These are phyloP conservation scores for Strigamia transsilvanica DNA, from an alignment of 2,888 invertebrate species.

Conservation along the genomic window DNA sequence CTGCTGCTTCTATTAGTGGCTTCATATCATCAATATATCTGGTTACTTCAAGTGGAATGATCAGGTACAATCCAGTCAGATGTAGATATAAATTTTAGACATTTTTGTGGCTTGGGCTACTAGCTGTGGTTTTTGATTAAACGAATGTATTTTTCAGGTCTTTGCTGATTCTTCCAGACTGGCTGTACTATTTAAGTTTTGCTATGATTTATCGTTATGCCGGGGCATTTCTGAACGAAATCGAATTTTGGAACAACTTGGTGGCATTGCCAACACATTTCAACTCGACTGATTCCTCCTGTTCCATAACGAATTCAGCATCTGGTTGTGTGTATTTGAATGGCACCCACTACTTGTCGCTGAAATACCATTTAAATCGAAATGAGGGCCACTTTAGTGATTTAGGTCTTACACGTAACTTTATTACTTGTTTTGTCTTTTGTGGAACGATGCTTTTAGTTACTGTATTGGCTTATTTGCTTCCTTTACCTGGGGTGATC, in stretches of 20 bases:
- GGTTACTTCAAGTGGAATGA: slow-evolving; percentile 76
- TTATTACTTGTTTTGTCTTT: slow-evolving; percentile 83
- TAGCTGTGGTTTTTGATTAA: too few relatives aligned
- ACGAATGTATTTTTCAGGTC: slow-evolving; percentile 68
- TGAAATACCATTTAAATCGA: slow-evolving; percentile 69
- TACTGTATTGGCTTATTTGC: slow-evolving; percentile 83
- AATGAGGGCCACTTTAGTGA: slow-evolving; percentile 62
- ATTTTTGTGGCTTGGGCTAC: too few relatives aligned
- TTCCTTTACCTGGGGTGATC: slow-evolving; percentile 83
- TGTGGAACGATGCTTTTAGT: slow-evolving; percentile 81
- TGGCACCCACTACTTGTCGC: slow-evolving; percentile 76
- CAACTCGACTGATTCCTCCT: slow-evolving; percentile 33
- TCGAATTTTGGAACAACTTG: slow-evolving; percentile 69
- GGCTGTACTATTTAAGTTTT: slow-evolving; percentile 82
- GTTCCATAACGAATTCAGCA: slow-evolving; percentile 56
- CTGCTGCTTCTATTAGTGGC: slow-evolving; percentile 80
- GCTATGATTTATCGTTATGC: slow-evolving; percentile 82
- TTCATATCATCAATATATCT: slow-evolving; percentile 77
- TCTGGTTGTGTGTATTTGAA: slow-evolving; percentile 66
- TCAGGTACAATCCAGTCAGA: slow-evolving; percentile 72
- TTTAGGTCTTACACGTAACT: slow-evolving; percentile 67
- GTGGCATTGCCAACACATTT: slow-evolving; percentile 58
- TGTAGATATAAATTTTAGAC: too few relatives aligned
- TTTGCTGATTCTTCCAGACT: slow-evolving; percentile 79
- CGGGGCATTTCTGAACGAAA: slow-evolving; percentile 77